Evolutionary conservation across 1,140 invertebrate species (phyloP), one percentile per base, ranked within the genome.

Genomic region (Oncopodura yosiiana): DNA sequence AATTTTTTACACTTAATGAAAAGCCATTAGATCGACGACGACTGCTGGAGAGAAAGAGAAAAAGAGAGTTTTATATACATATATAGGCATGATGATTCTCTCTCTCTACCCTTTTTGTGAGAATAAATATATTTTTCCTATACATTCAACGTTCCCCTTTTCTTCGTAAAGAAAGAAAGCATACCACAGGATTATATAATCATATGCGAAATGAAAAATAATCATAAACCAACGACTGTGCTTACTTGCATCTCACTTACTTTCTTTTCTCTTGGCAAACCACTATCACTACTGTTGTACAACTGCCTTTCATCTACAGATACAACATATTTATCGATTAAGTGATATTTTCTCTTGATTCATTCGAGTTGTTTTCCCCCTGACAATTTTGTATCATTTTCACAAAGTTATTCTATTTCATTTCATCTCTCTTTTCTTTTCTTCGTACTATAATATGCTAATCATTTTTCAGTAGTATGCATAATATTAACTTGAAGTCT

Each of bases 1-100:
- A 49, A 58, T 58, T 58, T 58, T 58, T 58, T 58, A 58, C 56
- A 58, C 56, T 58, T 53, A 58, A 58, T 58, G 51, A 58, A 58
- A 58, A 58, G 56, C 56, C 49, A 58, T 58, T 58, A 52, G 49
- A 58, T 56, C 42, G 56, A 58, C 55, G 49, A 39, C 49, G 42
- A 26, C 32, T 42, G 49, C 48, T 8, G 8, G 32, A 34, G 32
- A 8, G 8, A n/a, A 34, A 34, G 32, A 34, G 32, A 34, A n/a
- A 34, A 34, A n/a, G n/a, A n/a, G n/a, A 34, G 8, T 34, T n/a
- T n/a, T 34, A 8, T 34, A 9, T 45, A 39, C 49, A 41, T 48
- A 53, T 4, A 21, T n/a, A n/a, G n/a, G 8, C 38, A 19, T 41
- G 12, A 19, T 8, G 12, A 41, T 41, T 19, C 44, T 14, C 16